phyloP scores from a whole-genome alignment of 2,797 vertebrate genomes.

The Otolemur crassicaudatus region DNA sequence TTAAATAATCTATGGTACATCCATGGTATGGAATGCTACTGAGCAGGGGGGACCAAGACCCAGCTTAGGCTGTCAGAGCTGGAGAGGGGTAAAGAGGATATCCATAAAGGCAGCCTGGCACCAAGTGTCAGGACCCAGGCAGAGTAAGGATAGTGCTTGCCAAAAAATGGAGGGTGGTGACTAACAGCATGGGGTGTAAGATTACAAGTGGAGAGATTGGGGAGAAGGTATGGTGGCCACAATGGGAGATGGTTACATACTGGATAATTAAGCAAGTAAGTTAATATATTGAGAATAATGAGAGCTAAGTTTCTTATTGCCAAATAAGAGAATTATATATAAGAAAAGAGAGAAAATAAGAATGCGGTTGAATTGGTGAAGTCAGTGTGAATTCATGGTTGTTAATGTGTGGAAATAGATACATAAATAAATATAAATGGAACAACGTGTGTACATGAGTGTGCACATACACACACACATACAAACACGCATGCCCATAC shows the following conservation, averaged over 20 bases:
- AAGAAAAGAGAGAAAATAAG: slow-evolving; percentile 23
- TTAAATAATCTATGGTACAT: background rate
- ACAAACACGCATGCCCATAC: too few species aligned
- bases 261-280: background rate
- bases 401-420: background rate
- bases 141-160: background rate
- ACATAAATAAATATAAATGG: background rate
- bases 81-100: background rate
- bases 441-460: background rate
- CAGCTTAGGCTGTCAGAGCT: background rate
- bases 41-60: background rate
- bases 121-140: background rate
- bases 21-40: background rate
- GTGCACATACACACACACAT: background rate
- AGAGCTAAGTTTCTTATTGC: background rate
- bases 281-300: background rate
- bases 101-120: background rate
- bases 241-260: background rate
- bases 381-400: background rate
- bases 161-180: background rate
- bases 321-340: slow-evolving; percentile 20
- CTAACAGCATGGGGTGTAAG: background rate
- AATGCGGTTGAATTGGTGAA: background rate
- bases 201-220: background rate
- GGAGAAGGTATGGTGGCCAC: background rate